Percentiles rank a stretch among this genome's conserved stretches.
Evolutionary conservation across 1,140 invertebrate species (phyloP).

Genomic region (Drosophila orosa): DNA sequence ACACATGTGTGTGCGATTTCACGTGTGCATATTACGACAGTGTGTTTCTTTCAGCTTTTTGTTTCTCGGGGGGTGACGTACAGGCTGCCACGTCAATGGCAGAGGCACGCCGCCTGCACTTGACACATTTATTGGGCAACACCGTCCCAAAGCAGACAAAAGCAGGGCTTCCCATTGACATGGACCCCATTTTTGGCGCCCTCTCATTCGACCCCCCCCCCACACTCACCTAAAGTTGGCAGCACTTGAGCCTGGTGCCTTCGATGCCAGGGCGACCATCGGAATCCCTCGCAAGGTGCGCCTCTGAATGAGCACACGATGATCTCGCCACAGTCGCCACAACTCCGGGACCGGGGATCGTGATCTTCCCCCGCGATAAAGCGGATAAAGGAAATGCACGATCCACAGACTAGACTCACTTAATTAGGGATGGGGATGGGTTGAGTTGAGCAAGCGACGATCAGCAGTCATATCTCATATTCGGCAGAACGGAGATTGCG

Average conservation of each 20-base stretch:
- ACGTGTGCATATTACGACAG: constrained; percentile 32
- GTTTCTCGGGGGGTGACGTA: constrained; percentile 38
- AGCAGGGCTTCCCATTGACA: constrained; percentile 67
- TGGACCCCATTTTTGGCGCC: constrained; percentile 15
- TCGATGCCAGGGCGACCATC: not conserved
- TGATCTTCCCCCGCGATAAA: constrained; percentile 34
- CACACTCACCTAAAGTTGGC: constrained; percentile 37
- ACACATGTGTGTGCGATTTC: constrained; percentile 19
- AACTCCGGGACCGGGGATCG: constrained; percentile 22
- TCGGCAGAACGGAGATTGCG: constrained; percentile 21
- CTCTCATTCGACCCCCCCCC: not conserved
- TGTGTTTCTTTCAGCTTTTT: constrained; percentile 9
- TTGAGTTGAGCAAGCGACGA: constrained; percentile 10
- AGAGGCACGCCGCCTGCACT: constrained; percentile 72
- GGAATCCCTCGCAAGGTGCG: constrained; percentile 13
- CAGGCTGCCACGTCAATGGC: constrained; percentile 72
- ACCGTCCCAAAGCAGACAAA: constrained; percentile 58
- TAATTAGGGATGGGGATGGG: constrained; percentile 20
- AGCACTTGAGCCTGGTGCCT: constrained; percentile 32
- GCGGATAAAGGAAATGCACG: constrained; percentile 31
- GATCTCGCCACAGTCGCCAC: not conserved
- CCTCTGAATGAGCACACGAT: constrained; percentile 1
- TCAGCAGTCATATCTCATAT: constrained; percentile 43
- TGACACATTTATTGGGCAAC: constrained; percentile 80
- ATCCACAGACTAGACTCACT: constrained; percentile 13